Base-by-base conservation (phyloP, 1,140 invertebrate genomes). In the Meloidogyne chitwoodi region DNA sequence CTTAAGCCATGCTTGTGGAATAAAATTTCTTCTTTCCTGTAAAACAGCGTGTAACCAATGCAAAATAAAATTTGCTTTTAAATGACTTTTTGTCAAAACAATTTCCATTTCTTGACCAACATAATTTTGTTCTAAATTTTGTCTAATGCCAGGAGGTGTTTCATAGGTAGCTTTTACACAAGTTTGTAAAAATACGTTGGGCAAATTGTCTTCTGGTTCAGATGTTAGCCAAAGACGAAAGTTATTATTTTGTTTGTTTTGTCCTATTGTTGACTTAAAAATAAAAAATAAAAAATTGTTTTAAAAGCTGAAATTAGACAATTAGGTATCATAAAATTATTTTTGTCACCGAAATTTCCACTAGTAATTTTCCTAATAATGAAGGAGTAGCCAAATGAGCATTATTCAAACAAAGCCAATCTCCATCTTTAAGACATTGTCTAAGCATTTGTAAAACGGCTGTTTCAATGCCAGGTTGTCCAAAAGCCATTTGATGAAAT, bases 161-260 rank as follows among this genome's bases (percentile, higher is more conserved):
- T 96, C 94, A 84, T 94, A 95, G 0, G 93, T 92, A 16, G 95
- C 88, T 89, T 95, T 94, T 0, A 93, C 86, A 84, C 91, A 92
- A 12, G 90, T 88, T 79, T 92, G 91, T 10, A 92, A 89, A 4
- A 90, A 89, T 77, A 89, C 91, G 68, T 85, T 89, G 67, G 91
- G 92, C 88, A 92, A 93, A 83, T 89, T 90, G 78, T 84, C 85
- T 85, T 91, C 92, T 19, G 91, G 89, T 87, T 92, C 93, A 2
- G 92, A 89, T 1, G 92, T 92, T 26, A 94, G 75, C 93, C 93
- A 94, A 19, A 94, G 89, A 26, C 92, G 90, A 82, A 93, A 93
- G 29, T 89, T 87, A 44, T 90, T 16, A 44, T 44, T 48, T 48
- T 48, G 44, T 19, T 48, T 48, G 16, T 19, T 19, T 19, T 88